A percentile compares a stretch with the other conserved stretches of the same genome.
phyloP scores from a whole-genome alignment of 2,888 invertebrate species.

The Phalangium opilio region DNA sequence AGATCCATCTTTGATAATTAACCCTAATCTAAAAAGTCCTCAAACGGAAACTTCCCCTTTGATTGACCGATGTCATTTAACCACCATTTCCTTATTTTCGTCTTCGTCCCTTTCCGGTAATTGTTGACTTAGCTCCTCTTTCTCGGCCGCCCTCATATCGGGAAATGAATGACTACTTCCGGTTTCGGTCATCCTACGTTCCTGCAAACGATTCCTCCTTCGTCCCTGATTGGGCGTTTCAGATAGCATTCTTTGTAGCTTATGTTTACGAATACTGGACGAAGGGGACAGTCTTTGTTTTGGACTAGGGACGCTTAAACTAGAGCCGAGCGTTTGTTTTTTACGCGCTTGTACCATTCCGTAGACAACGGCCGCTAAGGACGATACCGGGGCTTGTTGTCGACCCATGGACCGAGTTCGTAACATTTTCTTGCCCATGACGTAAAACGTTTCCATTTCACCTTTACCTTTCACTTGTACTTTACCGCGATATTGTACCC shows the following conservation, averaged over 20 bases:
- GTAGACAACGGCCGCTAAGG: constrained; percentile 72
- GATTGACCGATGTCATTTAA: no score
- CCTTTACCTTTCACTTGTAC: constrained; percentile 91
- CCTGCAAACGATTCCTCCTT: constrained; percentile 13
- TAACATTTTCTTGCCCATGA: constrained; percentile 40
- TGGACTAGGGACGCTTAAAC: constrained; percentile 18
- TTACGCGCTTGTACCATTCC: constrained; percentile 69
- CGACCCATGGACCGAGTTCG: constrained; percentile 27
- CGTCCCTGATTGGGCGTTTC: constrained; percentile 17
- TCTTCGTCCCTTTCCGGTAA: no score
- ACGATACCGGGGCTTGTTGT: constrained; percentile 55
- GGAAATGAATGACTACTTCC: constrained; percentile 16
- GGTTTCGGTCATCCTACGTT: constrained; percentile 17
- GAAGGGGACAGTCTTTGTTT: constrained; percentile 8
- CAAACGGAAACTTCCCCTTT: no score
- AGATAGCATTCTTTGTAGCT: constrained; percentile 19
- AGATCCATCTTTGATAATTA: no score
- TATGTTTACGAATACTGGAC: constrained; percentile 12
- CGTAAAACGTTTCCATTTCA: constrained; percentile 87
- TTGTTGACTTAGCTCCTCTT: constrained; percentile 2
- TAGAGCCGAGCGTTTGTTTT: constrained; percentile 37
- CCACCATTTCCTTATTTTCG: no score
- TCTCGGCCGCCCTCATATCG: constrained; percentile 14
- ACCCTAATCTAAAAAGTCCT: no score
- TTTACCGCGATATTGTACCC: constrained; percentile 58